Evolutionary conservation across 2,113 vertebrate species (phyloP), one percentile per base, ranked within the genome.

Genomic region (Perca fluviatilis): DNA sequence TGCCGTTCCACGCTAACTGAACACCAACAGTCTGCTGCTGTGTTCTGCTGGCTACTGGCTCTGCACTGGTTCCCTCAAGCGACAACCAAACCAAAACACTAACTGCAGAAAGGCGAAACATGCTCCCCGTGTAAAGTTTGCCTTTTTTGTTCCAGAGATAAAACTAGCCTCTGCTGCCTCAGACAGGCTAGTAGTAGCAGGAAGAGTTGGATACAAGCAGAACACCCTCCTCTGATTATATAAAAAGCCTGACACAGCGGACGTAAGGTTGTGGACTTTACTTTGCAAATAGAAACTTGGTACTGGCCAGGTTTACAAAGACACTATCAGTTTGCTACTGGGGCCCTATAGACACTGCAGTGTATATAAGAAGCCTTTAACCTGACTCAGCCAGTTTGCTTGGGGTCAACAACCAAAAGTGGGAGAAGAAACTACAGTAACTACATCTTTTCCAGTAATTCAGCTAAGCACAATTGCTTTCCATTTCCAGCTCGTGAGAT

Each of bases 1-100:
- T 83, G 75, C 16, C 25, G 85, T 79, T 86, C 21, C 54, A 5
- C 0, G 84, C 63, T 58, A 66, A 11, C 79, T 88, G 85, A 46
- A 86, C 75, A 14, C 79, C 72, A 0, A 86, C 88, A 60, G 62
- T 68, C 49, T 50, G 2, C 60, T 18, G 18, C 1, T 11, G 36
- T 40, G 33, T 36, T 36, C 33, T 40, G 40, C 7, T 10, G 40
- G 8, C 40, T 9, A 40, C 40, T 30, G 7, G 3, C 46, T 70
- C 70, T 0, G 49, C 66, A 21, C 8, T 27, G 0, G 68, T 36
- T 3, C 23, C 47, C 27, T 67, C 49, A 3, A 85, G n/a, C 4
- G 71, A 65, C 60, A 74, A 3, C 0, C 82, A 5, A 11, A 86
- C 18, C 74, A 88, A 1, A 47, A 75, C 2, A 6, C 57, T 23